Percentiles rank a stretch among this genome's conserved stretches.
phyloP scores from a whole-genome alignment of 1,140 invertebrate genomes.

The Drosophila orena region DNA sequence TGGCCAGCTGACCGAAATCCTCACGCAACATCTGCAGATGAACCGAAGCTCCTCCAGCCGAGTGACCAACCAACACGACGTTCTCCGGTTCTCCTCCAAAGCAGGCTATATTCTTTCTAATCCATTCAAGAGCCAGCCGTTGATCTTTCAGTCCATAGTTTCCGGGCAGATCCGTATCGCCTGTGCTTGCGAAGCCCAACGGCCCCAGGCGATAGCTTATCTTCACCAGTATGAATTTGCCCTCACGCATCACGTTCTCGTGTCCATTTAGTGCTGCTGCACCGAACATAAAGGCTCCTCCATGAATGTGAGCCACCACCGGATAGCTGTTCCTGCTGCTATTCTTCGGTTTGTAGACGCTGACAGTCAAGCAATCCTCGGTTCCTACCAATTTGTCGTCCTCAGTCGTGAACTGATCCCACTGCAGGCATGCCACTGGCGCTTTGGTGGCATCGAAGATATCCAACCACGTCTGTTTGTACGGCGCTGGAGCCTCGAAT shows the following conservation, averaged over 20 bases:
- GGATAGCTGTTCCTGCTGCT: constrained; percentile 59
- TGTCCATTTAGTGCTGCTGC: constrained; percentile 85
- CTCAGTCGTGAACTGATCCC: constrained; percentile 52
- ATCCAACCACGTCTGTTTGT: constrained; percentile 35
- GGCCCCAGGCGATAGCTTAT: constrained; percentile 89
- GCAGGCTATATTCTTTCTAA: constrained; percentile 86
- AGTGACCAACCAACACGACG: constrained; percentile 86
- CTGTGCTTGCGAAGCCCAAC: constrained; percentile 87
- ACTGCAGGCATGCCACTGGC: constrained; percentile 54
- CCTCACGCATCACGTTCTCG: constrained; percentile 86
- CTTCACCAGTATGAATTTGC: constrained; percentile 87
- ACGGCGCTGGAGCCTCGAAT: constrained; percentile 66
- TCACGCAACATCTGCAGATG: constrained; percentile 88
- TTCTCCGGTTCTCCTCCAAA: constrained; percentile 88
- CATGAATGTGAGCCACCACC: constrained; percentile 86
- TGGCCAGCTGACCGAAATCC: constrained; percentile 53
- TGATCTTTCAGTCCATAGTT: constrained; percentile 90
- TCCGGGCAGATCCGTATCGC: constrained; percentile 86
- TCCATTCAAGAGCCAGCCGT: constrained; percentile 87
- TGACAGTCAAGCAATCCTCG: constrained; percentile 84
- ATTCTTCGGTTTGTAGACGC: constrained; percentile 78
- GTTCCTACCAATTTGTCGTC: constrained; percentile 54
- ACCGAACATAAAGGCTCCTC: constrained; percentile 86
- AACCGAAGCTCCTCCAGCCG: constrained; percentile 87
- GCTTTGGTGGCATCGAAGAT: constrained; percentile 51